phyloP scores from a whole-genome alignment of 2,797 vertebrate species.

The Schizopygopsis malacanthus region DNA sequence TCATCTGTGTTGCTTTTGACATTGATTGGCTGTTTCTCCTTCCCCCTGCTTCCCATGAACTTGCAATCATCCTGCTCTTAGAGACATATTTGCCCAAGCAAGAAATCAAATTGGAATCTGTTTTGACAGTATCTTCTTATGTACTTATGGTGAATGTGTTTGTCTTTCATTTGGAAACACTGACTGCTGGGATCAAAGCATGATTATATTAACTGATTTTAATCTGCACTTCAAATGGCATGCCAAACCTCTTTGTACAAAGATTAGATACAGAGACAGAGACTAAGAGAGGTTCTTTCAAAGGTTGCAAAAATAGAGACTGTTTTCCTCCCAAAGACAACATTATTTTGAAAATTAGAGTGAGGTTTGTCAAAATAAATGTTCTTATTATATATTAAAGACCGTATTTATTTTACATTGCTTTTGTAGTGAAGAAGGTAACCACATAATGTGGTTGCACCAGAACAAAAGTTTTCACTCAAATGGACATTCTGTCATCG shows the following conservation, averaged over 20 bases:
- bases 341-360: constrained; percentile 14
- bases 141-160: constrained; percentile 64
- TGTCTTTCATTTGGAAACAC: constrained; percentile 65
- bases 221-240: constrained; percentile 66
- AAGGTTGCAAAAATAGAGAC: constrained; percentile 47
- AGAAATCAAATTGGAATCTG: constrained; percentile 68
- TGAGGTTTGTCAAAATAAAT: neutral
- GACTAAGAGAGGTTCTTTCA: constrained; percentile 46
- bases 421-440: neutral
- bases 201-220: constrained; percentile 69
- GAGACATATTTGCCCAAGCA: constrained; percentile 51
- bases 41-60: constrained; percentile 6
- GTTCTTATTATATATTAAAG: constrained; percentile 4
- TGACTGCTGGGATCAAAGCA: constrained; percentile 61
- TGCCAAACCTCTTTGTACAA: constrained; percentile 56
- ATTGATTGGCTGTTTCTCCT: constrained; percentile 40
- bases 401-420: constrained; percentile 10
- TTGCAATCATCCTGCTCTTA: constrained; percentile 15
- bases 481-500: neutral
- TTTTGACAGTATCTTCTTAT: constrained; percentile 66
- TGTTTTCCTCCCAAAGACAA: constrained; percentile 33
- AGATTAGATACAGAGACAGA: constrained; percentile 54
- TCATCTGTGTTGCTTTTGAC: constrained; percentile 39
- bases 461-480: neutral
- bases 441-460: neutral